Evolutionary conservation across 2,888 invertebrate species (phyloP), one percentile per base, ranked within the genome.

Genomic region (Thymelicus lineola): DNA sequence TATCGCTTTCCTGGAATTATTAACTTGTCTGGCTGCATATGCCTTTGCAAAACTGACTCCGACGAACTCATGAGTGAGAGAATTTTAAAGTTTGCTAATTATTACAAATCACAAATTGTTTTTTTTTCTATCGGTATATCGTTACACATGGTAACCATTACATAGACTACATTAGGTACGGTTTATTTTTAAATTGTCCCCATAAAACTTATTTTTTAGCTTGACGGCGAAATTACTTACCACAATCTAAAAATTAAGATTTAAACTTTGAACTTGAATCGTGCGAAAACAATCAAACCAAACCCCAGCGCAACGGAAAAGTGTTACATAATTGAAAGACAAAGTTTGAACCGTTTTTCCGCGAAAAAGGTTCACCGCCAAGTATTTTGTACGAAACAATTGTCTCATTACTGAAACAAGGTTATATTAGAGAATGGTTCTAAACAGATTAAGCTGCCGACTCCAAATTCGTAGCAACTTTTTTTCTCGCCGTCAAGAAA

Each of bases 391-490:
- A 62, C 35, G 68, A 68, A 68, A 63, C 62, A 63, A 69, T 69
- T 62, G 63, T 69, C 57, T 63, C 63, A 48, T 69, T 69, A 62
- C 36, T 20, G 69, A 63, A 69, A 69, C 69, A 69, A 69, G 55
- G 58, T 58, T 61, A 69, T 58, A 57, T 68, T 55, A 69, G 63
- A 70, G 72, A 72, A 74, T 71, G 73, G 70, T 73, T 72, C 57
- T 74, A 76, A 76, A 75, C 73, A 75, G 79, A 78, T 80, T 78
- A 76, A 73, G 71, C 73, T 62, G 75, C 65, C 70, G 72, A 46
- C 68, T 68, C 74, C 68, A 75, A 75, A 69, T 57, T 57, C 58
- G 69, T 65, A 57, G 60, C 63, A 70, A 73, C 74, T 75, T 77
- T 79, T n/a, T 78, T 78, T 75, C 68, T 70, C 75, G 80, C 35